A percentile compares a stretch with the other conserved stretches of the same genome.
Conservation (phyloP, 2,113 vertebrate genomes). For the Chlamydotis undulata region DNA sequence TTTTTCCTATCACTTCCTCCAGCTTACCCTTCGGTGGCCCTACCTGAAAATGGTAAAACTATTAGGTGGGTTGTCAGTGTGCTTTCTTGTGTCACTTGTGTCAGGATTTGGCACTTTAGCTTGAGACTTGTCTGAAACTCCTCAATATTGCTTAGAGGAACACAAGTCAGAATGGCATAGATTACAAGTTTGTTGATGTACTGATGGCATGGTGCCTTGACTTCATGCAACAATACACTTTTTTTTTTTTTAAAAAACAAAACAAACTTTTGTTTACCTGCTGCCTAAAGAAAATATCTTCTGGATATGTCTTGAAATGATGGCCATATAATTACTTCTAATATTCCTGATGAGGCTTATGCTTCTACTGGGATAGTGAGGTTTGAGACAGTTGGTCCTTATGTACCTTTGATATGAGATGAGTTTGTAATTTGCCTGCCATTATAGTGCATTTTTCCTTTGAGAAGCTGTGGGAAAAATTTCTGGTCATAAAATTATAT, state of each 20-base stretch:
- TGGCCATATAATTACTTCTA: background rate
- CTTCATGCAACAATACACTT: background rate
- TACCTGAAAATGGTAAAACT: background rate
- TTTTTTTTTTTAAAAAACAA: background rate
- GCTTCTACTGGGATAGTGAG: too few species aligned
- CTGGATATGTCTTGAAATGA: background rate
- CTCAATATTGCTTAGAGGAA: background rate
- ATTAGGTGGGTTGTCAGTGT: rapidly evolving
- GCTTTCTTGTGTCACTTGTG: background rate
- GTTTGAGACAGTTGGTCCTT: background rate
- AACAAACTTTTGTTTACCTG: background rate
- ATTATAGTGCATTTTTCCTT: background rate
- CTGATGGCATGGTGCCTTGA: background rate
- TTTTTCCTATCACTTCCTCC: background rate
- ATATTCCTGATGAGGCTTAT: too few species aligned
- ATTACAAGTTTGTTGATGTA: background rate
- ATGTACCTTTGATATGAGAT: background rate
- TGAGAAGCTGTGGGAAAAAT: background rate
- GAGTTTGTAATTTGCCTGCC: background rate
- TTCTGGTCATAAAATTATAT: background rate
- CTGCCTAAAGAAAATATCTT: background rate
- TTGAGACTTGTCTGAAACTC: background rate
- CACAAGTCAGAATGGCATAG: too few species aligned
- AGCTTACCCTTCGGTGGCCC: background rate
- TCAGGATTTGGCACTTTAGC: background rate